These are phyloP conservation scores for Elymnias hypermnestra DNA, from an alignment of 1,140 invertebrate genomes.

Conservation along the genomic window DNA sequence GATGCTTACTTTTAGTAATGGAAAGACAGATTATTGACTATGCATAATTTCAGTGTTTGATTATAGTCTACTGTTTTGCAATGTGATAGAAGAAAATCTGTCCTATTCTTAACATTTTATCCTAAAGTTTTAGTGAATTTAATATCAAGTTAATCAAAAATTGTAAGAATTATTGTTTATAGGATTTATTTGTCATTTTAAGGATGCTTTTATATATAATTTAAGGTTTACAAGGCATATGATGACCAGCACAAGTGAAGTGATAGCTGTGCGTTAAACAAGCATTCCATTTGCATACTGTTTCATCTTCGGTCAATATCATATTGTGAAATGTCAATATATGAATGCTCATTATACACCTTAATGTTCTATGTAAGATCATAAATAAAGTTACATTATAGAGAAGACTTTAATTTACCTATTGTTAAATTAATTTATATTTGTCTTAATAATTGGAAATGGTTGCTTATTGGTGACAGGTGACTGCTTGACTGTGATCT, in stretches of 20 bases:
- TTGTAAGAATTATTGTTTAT: conserved; percentile 54
- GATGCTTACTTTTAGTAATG: too few species aligned
- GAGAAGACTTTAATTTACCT: conserved; percentile 5
- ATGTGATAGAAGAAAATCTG: too few species aligned
- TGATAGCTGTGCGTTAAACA: conserved; percentile 43
- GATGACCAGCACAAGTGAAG: conserved; percentile 61
- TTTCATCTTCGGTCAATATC: conserved; percentile 60
- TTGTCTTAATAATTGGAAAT: too few species aligned
- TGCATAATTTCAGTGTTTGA: too few species aligned
- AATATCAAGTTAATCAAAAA: not conserved
- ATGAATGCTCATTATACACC: conserved; percentile 67
- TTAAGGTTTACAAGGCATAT: conserved; percentile 50
- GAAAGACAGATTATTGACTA: too few species aligned
- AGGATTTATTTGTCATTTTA: conserved; percentile 49
- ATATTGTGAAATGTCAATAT: conserved; percentile 58
- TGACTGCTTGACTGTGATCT: too few species aligned
- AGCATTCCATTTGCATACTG: conserved; percentile 66
- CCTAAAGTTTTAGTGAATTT: too few species aligned
- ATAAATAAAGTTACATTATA: conserved; percentile 65
- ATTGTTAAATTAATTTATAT: too few species aligned
- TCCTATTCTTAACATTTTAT: too few species aligned
- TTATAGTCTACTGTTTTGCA: too few species aligned
- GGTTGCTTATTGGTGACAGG: too few species aligned
- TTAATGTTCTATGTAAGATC: conserved; percentile 72
- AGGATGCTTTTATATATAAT: conserved; percentile 62